Evolutionary conservation across 2,113 vertebrate genomes (phyloP), one percentile per base, ranked within the genome.

Genomic region (Ellobius talpinus): DNA sequence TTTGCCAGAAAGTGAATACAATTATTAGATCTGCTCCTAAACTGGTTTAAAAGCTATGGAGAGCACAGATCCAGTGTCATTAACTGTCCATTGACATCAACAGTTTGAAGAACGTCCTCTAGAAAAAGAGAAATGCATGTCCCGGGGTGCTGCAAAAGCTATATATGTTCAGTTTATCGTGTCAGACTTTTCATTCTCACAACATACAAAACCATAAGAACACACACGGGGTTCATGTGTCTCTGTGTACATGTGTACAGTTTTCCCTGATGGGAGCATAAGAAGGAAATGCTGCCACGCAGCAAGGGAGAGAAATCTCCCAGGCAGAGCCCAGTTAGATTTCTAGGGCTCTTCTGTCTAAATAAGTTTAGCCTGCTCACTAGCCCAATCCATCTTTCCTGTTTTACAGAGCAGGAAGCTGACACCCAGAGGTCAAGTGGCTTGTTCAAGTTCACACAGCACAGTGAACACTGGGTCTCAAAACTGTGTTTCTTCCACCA

Each of bases 161-260:
- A 78, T 84, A 70, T 39, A 73, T 78, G 47, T 26, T 90, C 6
- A 7, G 47, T 90, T 73, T 87, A 66, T 65, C 26, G 82, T n/a
- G 77, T 78, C 58, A 50, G 84, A 39, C 50, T 91, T 96, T 86
- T 45, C 26, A 86, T 70, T 70, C 36, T 66, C 31, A 33, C 61
- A n/a, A n/a, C n/a, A n/a, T 45, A 96, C 72, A 65, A n/a, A 94
- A 86, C 42, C 81, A 78, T 7, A 86, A 45, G 31, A 87, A 85
- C 42, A 73, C 24, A 79, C 58, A 65, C 13, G 2, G 21, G 9
- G 17, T 70, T 23, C 23, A 47, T 87, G 85, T n/a, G 42, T 45
- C 31, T 86, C 26, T 45, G 26, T 16, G 55, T 9, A 39, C 14
- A 13, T 47, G 61, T 10, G 7, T 76, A 9, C 50, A 7, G 10